phyloP scores from a whole-genome alignment of 2,888 invertebrate genomes.

The Dolichomitus sp. region DNA sequence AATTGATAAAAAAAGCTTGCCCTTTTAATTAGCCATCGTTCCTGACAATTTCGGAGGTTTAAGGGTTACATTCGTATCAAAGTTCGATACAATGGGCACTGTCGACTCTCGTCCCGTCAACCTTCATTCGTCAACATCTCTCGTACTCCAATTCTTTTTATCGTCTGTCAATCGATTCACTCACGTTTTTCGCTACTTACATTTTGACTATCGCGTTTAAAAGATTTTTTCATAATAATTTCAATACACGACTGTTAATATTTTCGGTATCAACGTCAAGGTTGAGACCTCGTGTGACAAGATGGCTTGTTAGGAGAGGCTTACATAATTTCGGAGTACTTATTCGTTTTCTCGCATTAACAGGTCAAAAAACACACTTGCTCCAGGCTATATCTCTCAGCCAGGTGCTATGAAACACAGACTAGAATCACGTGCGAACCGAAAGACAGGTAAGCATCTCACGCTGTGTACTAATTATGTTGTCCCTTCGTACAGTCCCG shows the following conservation, averaged over 20 bases:
- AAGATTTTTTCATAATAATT: slow-evolving; percentile 23
- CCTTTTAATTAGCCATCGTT: not conserved
- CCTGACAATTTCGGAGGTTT: not conserved
- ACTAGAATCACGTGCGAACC: slow-evolving; percentile 76
- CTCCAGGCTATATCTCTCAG: slow-evolving; percentile 77
- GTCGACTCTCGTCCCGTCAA: slow-evolving; percentile 5
- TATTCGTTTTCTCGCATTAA: slow-evolving; percentile 33
- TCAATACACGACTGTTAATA: slow-evolving; percentile 1
- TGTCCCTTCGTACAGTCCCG: not conserved
- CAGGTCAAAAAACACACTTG: slow-evolving; percentile 81
- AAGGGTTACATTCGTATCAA: not conserved
- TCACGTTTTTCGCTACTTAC: not conserved
- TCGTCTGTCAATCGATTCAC: not conserved
- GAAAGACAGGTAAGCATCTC: slow-evolving; percentile 74
- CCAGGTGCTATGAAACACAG: slow-evolving; percentile 78
- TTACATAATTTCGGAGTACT: slow-evolving; percentile 80
- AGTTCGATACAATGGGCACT: slow-evolving; percentile 33
- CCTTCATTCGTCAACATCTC: slow-evolving; percentile 32
- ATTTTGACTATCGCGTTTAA: not conserved
- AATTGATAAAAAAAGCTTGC: not conserved
- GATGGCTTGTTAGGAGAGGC: slow-evolving; percentile 80
- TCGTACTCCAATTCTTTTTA: not conserved
- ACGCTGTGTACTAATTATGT: not conserved
- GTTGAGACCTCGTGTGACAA: slow-evolving; percentile 76
- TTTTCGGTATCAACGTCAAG: slow-evolving; percentile 69